Base-by-base conservation (phyloP, 2,113 vertebrate species). In the Rutilus rutilus region DNA sequence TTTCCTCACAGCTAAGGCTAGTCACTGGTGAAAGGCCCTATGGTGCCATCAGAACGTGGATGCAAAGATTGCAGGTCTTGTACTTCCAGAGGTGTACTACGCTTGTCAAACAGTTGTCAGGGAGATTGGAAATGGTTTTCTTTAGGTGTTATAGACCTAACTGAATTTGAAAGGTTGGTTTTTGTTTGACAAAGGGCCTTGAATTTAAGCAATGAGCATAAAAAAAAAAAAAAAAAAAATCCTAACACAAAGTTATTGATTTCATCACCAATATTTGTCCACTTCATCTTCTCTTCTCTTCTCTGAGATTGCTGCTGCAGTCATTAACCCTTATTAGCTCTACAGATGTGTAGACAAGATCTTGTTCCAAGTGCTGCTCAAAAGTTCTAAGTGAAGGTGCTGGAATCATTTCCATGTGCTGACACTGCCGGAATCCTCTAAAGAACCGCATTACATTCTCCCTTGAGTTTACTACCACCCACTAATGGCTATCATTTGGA, bases 291-390 rank as follows among this genome's bases (percentile, higher is more conserved):
- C 77, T 39, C 5, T 21, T 60, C 77, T 39, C 6, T 14, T 33
- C 39, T 8, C 42, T n/a, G 52, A 78, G 45, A 67, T 33, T 54
- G 30, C 75, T 85, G 83, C 33, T 54, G 23, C 47, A 71, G 50
- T n/a, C 73, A 52, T 59, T 60, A 80, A 27, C 59, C 78, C 64
- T 14, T 52, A 59, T 86, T 73, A 54, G 27, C 78, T 74, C 65
- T 23, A 73, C 77, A 47, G 65, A 67, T 75, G 52, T 45, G 11
- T 27, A 60, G 64, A 81, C 39, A 36, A 62, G 85, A 50, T 23
- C 3, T 42, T 57, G 1, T 17, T 79, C 17, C 62, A 62, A 59
- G 45, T 33, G 17, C 50, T 78, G 74, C 83, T 64, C 27, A 19
- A 30, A 19, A 15, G n/a, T 47, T 80, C 23, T 47, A 27, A 79